Conservation (phyloP, 1,140 invertebrate genomes). For the Wasmannia auropunctata region DNA sequence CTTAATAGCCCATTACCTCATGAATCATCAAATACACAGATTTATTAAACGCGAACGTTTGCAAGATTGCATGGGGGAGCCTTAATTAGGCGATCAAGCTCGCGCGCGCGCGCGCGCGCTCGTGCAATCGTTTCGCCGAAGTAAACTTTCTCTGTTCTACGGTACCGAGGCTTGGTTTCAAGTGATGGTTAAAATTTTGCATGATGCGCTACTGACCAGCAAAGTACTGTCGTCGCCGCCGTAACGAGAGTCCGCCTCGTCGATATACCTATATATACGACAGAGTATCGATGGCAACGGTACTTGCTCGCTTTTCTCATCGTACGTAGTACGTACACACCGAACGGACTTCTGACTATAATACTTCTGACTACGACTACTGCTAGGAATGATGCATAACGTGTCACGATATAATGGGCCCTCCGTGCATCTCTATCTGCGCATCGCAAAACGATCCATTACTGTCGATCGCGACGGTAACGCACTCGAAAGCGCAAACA, state of each 20-base stretch:
- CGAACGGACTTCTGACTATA: conserved; percentile 73
- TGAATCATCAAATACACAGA: conserved; percentile 26
- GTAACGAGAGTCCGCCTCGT: conserved; percentile 68
- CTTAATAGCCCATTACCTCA: conserved; percentile 4
- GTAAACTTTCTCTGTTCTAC: conserved; percentile 15
- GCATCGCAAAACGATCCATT: conserved; percentile 70
- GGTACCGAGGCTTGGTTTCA: neutral
- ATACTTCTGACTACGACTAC: conserved; percentile 74
- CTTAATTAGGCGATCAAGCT: conserved; percentile 11
- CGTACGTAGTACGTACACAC: conserved; percentile 72
- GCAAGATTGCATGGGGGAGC: neutral
- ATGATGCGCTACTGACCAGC: conserved; percentile 75
- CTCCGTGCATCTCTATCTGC: conserved; percentile 73
- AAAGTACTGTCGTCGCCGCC: conserved; percentile 66
- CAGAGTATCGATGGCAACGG: conserved; percentile 73
- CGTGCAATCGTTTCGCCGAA: neutral
- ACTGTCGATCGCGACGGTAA: conserved; percentile 60
- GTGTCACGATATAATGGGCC: conserved; percentile 79
- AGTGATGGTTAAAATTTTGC: conserved; percentile 36
- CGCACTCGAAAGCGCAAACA: conserved; percentile 50
- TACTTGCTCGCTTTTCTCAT: conserved; percentile 80
- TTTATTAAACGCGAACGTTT: conserved; percentile 24
- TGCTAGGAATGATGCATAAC: conserved; percentile 79
- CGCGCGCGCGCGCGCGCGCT: neutral
- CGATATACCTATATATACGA: conserved; percentile 51